Evolutionary conservation across 2,888 invertebrate species (phyloP).

Genomic region (Osmoderma eremita): DNA sequence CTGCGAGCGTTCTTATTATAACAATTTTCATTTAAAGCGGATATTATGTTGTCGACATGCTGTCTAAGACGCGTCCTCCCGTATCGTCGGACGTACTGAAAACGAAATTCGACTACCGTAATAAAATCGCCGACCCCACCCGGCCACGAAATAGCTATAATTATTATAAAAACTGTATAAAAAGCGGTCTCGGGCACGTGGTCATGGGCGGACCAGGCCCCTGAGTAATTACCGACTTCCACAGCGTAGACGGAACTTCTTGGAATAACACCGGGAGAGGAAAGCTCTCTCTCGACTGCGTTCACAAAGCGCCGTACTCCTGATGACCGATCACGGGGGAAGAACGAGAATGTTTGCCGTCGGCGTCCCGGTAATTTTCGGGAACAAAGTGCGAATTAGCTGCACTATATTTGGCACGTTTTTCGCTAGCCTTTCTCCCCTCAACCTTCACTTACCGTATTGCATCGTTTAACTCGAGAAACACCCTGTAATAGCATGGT

Average conservation of each 20-base stretch:
- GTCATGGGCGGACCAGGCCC: conserved; percentile 50
- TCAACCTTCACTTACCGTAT: conserved; percentile 24
- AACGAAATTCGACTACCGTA: conserved; percentile 42
- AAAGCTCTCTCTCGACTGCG: conserved; percentile 18
- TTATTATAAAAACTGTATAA: conserved; percentile 63
- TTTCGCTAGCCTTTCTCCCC: conserved; percentile 28
- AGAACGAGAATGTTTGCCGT: conserved; percentile 31
- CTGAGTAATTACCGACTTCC: conserved; percentile 51
- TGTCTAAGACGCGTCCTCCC: conserved; percentile 49
- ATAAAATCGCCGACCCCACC: conserved; percentile 51
- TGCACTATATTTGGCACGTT: conserved; percentile 40
- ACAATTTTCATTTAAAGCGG: conserved; percentile 33
- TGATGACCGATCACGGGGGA: conserved; percentile 24
- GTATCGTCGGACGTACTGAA: conserved; percentile 44
- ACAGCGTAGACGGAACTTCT: conserved; percentile 35
- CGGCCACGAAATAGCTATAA: conserved; percentile 61
- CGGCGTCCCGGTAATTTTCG: conserved; percentile 38
- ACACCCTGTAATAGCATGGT: conserved; percentile 42
- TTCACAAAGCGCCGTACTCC: conserved; percentile 33
- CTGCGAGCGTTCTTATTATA: conserved; percentile 34
- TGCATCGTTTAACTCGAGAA: conserved; percentile 37
- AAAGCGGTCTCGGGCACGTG: conserved; percentile 57
- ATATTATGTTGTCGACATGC: conserved; percentile 57
- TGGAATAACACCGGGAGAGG: conserved; percentile 27
- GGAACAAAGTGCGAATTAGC: conserved; percentile 41